Base-by-base conservation (phyloP, 2,797 vertebrate species). In the Erpetoichthys calabaricus region DNA sequence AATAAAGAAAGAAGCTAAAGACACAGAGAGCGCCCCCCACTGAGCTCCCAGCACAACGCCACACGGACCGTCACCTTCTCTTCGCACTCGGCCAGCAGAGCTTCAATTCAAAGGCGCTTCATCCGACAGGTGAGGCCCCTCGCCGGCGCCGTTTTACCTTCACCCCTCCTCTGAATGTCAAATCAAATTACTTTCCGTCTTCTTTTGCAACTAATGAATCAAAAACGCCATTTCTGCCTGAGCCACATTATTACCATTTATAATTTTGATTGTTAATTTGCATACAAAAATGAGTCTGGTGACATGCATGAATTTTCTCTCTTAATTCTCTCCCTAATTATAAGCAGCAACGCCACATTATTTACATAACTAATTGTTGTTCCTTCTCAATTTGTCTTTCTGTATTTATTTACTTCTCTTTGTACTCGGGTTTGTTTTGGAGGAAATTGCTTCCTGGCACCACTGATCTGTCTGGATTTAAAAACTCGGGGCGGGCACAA, bases 341-440 rank as follows among this genome's bases (percentile, higher is more conserved):
- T 91, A 94, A 94, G 91, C 91, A 92, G 90, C 92, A 94, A 90
- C 89, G 91, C 90, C 91, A 91, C 89, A 91, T 90, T 94, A 97
- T 95, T 97, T 94, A 94, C 92, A 97, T 95, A 95, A 91, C 91
- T 94, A 95, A 97, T 97, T 92, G 93, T 93, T 91, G 89, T 92
- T 92, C 93, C 93, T 91, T 97, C 89, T 97, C 91, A 90, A 94
- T 86, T 79, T 87, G 75, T 78, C 74, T 75, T 73, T 78, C 70
- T 63, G 45, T 56, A 58, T 58, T 55, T 58, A 55, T 63, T 50
- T 59, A 47, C 72, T 76, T 81, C 75, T 82, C 74, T 72, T 72
- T 78, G 76, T 78, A 81, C 78, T 85, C 82, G 80, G 80, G 5
- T 75, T 75, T 74, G 72, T 80, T 83, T 54, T 54, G 44, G 44